Evolutionary conservation across 2,113 vertebrate genomes (phyloP).

Genomic region (Bos indicus): DNA sequence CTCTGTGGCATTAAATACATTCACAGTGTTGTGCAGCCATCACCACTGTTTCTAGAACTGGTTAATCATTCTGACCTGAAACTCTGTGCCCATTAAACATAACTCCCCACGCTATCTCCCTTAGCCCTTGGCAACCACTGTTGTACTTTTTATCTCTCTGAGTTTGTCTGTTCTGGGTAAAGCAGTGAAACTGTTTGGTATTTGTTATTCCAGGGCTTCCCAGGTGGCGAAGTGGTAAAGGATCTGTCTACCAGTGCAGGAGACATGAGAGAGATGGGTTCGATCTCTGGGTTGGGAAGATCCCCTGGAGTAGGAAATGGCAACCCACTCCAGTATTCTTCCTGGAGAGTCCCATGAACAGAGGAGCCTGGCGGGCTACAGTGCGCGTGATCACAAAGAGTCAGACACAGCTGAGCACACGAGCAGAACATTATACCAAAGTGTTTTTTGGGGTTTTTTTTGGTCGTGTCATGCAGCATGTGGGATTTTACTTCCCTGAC

Average conservation of each 20-base stretch:
- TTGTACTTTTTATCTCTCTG: background rate
- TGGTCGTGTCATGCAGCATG: background rate
- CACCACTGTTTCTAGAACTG: background rate
- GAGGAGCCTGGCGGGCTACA: background rate
- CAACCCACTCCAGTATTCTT: background rate
- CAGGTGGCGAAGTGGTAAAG: background rate
- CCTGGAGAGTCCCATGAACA: background rate
- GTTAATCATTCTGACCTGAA: background rate
- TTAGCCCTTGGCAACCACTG: background rate
- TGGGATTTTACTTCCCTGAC: background rate
- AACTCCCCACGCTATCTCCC: background rate
- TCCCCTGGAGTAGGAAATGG: background rate
- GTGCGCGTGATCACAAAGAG: background rate
- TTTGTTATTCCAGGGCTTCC: background rate
- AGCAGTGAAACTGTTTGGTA: background rate
- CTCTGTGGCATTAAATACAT: background rate
- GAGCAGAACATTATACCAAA: background rate
- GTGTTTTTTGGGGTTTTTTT: background rate
- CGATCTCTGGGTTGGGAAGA: background rate
- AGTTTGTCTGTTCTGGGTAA: background rate
- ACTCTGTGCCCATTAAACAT: background rate
- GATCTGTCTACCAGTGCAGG: background rate
- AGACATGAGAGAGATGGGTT: background rate
- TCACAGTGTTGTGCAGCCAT: background rate
- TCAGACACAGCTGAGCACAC: background rate